Evolutionary conservation across 2,888 invertebrate genomes (phyloP), one percentile per base, ranked within the genome.

Genomic region (Caenorhabditis sp.): DNA sequence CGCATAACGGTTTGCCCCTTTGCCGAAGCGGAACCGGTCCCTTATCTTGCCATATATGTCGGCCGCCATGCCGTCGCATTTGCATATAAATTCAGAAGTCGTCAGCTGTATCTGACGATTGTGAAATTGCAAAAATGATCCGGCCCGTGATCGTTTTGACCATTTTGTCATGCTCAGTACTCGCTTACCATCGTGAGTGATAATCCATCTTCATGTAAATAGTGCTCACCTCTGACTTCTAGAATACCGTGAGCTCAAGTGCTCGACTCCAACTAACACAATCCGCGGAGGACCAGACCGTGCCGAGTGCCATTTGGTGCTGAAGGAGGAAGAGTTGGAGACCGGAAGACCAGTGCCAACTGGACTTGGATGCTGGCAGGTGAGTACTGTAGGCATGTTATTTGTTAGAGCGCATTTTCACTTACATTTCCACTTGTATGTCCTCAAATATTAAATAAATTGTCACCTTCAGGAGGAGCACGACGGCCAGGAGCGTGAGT

Each of bases 161-260:
- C 11, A 61, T 77, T n/a, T 37, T 74, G 8, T 65, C 55, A 40
- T 68, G 67, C 51, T 47, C 72, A 18, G 80, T 80, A 9, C 50
- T 80, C 35, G 68, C 74, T 28, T 80, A 80, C 26, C 80, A 80
- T 69, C 80, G 80, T 80, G 37, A 80, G 79, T 24, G 13, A 40
- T n/a, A n/a, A n/a, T n/a, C n/a, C 40, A 6, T 37, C 15, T 44
- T 55, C 22, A 24, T 9, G n/a, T 4, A 13, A n/a, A 40, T 76
- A 20, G 15, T 18, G 18, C 2, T 11, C 18, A 47, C 47, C 6
- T 47, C 47, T n/a, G 20, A 18, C 13, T 74, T 85, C 18, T 47
- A 90, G 90, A 90, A 80, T 90, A 86, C 81, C 89, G 90, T 35
- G 88, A 89, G 65, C 77, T 90, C 15, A 88, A 89, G 74, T 90